Percentiles rank a stretch among this genome's conserved stretches.
phyloP scores from a whole-genome alignment of 2,113 vertebrate genomes.

The Donacobius atricapilla region DNA sequence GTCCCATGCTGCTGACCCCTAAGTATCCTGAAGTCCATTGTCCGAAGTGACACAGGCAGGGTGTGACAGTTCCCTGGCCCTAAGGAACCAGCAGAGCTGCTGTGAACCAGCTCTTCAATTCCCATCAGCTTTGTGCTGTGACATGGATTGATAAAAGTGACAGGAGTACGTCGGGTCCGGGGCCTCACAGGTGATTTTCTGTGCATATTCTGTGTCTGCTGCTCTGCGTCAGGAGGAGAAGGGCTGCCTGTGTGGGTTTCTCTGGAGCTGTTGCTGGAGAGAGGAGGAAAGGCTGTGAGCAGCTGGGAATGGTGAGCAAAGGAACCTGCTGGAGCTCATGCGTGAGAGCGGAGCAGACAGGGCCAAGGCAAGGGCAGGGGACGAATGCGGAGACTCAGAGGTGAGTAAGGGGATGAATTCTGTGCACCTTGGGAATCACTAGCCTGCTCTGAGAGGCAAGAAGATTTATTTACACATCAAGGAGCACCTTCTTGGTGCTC shows the following conservation, averaged over 20 bases:
- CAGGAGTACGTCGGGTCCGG: fast-evolving
- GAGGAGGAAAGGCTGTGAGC: background rate
- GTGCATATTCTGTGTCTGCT: background rate
- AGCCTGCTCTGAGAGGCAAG: background rate
- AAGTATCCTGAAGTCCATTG: background rate
- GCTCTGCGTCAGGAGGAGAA: background rate
- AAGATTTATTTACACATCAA: background rate
- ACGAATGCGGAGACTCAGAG: background rate
- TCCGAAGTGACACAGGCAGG: background rate
- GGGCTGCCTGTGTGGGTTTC: background rate
- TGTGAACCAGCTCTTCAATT: background rate
- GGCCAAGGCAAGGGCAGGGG: background rate
- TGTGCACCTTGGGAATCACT: background rate
- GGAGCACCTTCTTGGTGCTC: background rate
- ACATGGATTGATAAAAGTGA: background rate
- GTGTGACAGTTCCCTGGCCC: background rate
- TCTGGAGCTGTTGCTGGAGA: background rate
- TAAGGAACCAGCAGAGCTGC: background rate
- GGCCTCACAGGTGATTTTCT: background rate
- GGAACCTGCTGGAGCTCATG: background rate
- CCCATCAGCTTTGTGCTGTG: background rate
- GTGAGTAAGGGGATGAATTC: background rate
- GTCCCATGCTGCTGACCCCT: background rate
- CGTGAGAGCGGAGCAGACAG: background rate
- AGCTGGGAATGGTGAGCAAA: background rate